These are phyloP conservation scores for Eudasyphora cyanicolor DNA, from an alignment of 2,888 invertebrate genomes.

Conservation along the genomic window DNA sequence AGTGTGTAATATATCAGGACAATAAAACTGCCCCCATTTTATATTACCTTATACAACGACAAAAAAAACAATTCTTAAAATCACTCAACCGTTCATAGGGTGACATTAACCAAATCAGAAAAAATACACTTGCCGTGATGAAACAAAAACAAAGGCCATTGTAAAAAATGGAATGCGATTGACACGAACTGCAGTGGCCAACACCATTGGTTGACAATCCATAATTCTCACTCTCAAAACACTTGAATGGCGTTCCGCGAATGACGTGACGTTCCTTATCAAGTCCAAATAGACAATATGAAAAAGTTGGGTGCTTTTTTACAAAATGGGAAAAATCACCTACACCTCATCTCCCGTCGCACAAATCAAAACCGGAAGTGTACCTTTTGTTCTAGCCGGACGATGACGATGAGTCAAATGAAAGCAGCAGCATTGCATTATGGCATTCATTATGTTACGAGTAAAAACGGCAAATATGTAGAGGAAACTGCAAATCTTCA, in stretches of 20 bases:
- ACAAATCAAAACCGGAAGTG: conserved; percentile 61
- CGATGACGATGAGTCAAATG: not conserved
- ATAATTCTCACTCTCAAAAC: not conserved
- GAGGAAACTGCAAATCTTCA: not conserved
- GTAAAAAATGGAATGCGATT: conserved; percentile 19
- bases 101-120: conserved; percentile 39
- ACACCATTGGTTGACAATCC: conserved; percentile 47
- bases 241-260: no score
- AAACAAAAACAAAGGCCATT: conserved; percentile 1
- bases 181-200: conserved; percentile 13
- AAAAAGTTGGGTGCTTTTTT: not conserved
- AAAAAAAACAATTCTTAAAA: no score
- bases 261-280: not conserved
- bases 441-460: conserved; percentile 40
- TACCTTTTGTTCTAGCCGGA: conserved; percentile 39
- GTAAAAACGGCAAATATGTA: not conserved
- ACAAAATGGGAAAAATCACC: no score
- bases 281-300: not conserved
- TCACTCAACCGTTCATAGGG: conserved; percentile 30
- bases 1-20: no score
- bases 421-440: conserved; percentile 17
- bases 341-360: conserved; percentile 30
- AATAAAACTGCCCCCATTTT: no score
- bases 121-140: conserved; percentile 40
- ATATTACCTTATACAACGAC: no score